Evolutionary conservation across 2,113 vertebrate species (phyloP), one percentile per base, ranked within the genome.

Genomic region (Galeopterus variegatus): DNA sequence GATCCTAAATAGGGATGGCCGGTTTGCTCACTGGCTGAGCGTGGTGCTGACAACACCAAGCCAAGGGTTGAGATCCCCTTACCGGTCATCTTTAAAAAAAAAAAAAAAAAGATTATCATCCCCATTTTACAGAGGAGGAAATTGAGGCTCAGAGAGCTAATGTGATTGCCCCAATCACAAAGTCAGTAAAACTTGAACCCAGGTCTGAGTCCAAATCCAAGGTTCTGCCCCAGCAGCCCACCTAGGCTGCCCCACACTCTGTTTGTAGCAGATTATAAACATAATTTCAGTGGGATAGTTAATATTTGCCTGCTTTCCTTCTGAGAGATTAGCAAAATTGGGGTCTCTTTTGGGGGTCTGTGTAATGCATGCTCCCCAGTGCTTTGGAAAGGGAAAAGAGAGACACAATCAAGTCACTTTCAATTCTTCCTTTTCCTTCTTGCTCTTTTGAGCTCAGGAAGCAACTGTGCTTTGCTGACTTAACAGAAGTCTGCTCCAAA

Each of bases 401-500:
- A 86, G 23, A 45, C 9, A 86, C 8, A 28, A 60, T 54, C 54
- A 80, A 90, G 36, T 26, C 24, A 50, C 45, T 95, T 79, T 58
- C 26, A 79, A 21, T 62, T 60, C 65, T 93, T 65, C 52, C 56
- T 79, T 79, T 80, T 90, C n/a, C 50, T 28, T 64, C 24, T 90
- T 45, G 52, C 21, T n/a, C 58, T 76, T 56, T n/a, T 69, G 86
- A 85, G 58, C 58, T 81, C 18, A 21, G 21, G 88, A 88, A 91
- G 65, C 79, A 95, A 72, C 2, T 31, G 24, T 70, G 56, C 83
- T 72, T 85, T 95, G 76, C 80, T 84, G 54, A 95, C 62, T 70
- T 64, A 83, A 86, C 60, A 86, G 73, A 96, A 87, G 19, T 83
- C 92, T 79, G 80, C 81, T 92, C 92, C 70, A 73, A 87, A 90